These are phyloP conservation scores for Zapornia atra DNA, from an alignment of 2,113 vertebrate genomes.

Conservation along the genomic window DNA sequence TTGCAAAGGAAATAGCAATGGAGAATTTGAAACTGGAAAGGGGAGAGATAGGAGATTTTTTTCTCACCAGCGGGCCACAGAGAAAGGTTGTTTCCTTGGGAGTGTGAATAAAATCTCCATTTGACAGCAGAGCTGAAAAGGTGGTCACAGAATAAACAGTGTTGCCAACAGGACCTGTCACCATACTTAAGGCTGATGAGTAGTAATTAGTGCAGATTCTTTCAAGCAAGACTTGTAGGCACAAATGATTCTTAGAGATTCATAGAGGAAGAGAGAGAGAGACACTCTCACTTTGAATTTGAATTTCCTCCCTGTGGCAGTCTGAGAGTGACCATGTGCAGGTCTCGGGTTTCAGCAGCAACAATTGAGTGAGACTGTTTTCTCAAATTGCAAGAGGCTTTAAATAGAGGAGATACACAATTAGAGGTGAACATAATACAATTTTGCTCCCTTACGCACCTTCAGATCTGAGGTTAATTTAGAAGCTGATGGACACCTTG, in stretches of 20 bases:
- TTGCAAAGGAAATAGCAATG: conserved; percentile 37
- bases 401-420: background rate
- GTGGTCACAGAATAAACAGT: conserved; percentile 71
- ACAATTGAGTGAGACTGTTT: background rate
- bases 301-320: background rate
- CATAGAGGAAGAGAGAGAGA: background rate
- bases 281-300: background rate
- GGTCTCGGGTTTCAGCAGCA: background rate
- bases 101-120: conserved; percentile 31
- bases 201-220: conserved; percentile 74
- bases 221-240: conserved; percentile 50
- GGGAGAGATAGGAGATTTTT: background rate
- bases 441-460: background rate
- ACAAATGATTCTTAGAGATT: conserved; percentile 31
- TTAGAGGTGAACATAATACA: background rate
- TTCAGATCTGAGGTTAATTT: background rate
- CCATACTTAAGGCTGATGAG: conserved; percentile 73
- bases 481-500: background rate
- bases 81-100: conserved; percentile 63
- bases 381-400: background rate
- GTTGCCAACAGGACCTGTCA: conserved; percentile 68
- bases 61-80: conserved; percentile 54
- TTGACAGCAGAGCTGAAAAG: conserved; percentile 70
- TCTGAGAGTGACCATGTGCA: background rate
- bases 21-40: background rate